Evolutionary conservation across 2,888 invertebrate species (phyloP).

Genomic region (Apamea crenata): DNA sequence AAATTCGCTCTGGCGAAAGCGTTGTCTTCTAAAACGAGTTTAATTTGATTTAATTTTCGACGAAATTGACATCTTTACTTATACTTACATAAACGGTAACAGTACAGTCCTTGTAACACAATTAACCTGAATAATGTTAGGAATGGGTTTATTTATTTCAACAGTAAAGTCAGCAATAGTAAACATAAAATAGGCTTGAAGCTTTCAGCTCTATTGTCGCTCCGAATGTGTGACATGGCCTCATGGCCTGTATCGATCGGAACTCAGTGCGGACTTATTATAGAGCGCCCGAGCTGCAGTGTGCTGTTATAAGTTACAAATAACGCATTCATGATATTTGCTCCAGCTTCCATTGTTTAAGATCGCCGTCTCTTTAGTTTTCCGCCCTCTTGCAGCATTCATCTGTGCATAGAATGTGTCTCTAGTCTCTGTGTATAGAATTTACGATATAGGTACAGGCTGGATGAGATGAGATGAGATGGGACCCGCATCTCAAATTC

Average conservation of each 20-base stretch:
- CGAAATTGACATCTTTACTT: not conserved
- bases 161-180: not conserved
- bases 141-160: not conserved
- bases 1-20: not conserved
- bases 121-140: not conserved
- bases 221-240: slow-evolving; percentile 1
- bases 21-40: not conserved
- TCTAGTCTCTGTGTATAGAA: not conserved
- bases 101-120: too few species aligned
- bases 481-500: not conserved
- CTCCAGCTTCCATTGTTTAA: not conserved
- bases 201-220: slow-evolving; percentile 5
- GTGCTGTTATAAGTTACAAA: not conserved
- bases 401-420: not conserved
- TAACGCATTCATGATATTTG: not conserved
- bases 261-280: slow-evolving; percentile 11
- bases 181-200: not conserved
- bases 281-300: slow-evolving; percentile 1
- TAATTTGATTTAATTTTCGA: not conserved
- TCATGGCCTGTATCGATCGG: slow-evolving; percentile 27
- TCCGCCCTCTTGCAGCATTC: not conserved
- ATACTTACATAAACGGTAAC: too few species aligned
- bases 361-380: not conserved
- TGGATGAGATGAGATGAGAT: not conserved
- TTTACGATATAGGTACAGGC: not conserved